Evolutionary conservation across 30 jellyfish, hydroid and myxozoan species (phyloP), one percentile per base, ranked within the genome.

Genomic region (Hydra vulgaris): DNA sequence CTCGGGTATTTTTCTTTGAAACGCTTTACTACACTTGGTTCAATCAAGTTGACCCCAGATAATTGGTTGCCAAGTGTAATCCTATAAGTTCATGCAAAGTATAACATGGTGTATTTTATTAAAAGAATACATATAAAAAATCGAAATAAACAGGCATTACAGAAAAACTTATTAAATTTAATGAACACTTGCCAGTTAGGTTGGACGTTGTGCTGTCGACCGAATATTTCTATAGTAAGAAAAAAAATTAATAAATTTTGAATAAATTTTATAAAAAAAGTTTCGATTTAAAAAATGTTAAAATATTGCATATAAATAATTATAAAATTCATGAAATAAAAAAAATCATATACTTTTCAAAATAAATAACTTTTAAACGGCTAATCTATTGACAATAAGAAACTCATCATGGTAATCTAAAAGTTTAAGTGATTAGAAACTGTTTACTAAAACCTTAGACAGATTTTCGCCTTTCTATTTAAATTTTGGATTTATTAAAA

Each of bases 31-130:
- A 89, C 97, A 16, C 85, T 96, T 15, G 99, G 99, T 23, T 94
- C 99, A 56, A 85, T 87, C 5, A 94, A 83, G 73, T 94, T 94
- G 26, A 94, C 95, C 15, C 99, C 99, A 0, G 84, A 82, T 20
- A 94, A 85, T 54, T 94, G 99, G 84, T 94, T 94, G 25, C 99
- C 99, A 17, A 94, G 96, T 1, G 99, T 94, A 23, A 89, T 84
- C 99, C 98, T 92, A 70, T 7, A 67, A 54, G 26, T 5, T 0
- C 55, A 26, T 15, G 76, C 8, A 55, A 84, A 27, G 23, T 21
- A 71, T 71, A 54, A 15, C 17, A 16, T 56, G 17, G 72, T 56
- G 17, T 16, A n/a, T 56, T 16, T 16, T 56, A 56, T 56, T 16
- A 56, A 56, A 56, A 16, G 23, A 27, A 15, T 54, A 21, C 54